Percentiles rank a stretch among this genome's conserved stretches.
These are phyloP conservation scores for Fulica atra DNA, from an alignment of 2,113 vertebrate genomes.

Conservation along the genomic window DNA sequence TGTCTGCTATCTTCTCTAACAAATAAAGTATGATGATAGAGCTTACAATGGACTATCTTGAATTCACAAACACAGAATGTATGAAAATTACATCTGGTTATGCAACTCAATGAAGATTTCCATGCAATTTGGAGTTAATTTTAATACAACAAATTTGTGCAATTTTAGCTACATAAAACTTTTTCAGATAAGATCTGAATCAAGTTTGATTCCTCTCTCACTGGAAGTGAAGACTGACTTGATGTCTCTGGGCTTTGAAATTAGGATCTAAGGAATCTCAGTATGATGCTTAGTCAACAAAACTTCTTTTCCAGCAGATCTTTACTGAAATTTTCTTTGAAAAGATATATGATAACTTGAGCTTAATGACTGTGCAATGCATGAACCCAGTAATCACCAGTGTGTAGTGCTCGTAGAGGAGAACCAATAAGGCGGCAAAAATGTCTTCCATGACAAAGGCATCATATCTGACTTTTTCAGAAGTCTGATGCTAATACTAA, in stretches of 20 bases:
- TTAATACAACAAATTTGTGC: not conserved
- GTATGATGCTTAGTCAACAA: not conserved
- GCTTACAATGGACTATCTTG: not conserved
- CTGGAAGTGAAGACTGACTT: not conserved
- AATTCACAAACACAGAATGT: not conserved
- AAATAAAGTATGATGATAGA: not conserved
- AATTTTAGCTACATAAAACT: not conserved
- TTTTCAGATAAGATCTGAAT: not conserved
- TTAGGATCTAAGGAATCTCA: not conserved
- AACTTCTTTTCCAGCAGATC: not conserved
- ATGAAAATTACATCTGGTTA: not conserved
- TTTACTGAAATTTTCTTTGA: not conserved
- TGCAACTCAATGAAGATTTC: not conserved
- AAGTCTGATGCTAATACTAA: not conserved
- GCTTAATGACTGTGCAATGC: not conserved
- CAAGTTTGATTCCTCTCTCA: not conserved
- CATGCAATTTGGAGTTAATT: not conserved
- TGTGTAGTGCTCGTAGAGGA: accelerated
- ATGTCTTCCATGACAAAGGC: not conserved
- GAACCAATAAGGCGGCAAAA: not conserved
- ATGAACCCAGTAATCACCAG: not conserved
- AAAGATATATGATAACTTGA: not conserved
- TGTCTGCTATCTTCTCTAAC: not conserved
- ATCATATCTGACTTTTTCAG: not conserved
- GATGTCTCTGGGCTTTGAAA: not conserved